phyloP scores from a whole-genome alignment of 1,140 invertebrate species.

The Phenacoccus solenopsis region DNA sequence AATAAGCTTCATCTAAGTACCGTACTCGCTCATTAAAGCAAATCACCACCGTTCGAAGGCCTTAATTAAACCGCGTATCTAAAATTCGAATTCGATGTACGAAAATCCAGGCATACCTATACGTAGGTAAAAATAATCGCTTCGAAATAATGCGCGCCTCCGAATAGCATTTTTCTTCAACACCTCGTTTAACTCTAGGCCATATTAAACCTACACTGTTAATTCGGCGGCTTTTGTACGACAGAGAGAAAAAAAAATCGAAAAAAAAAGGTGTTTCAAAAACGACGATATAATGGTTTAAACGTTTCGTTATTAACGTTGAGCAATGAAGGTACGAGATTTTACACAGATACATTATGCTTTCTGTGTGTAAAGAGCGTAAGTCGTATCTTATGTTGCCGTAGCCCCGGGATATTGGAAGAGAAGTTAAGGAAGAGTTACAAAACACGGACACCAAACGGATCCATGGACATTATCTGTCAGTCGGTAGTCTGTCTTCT shows the following conservation, averaged over 20 bases:
- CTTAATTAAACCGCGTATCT: too few species aligned
- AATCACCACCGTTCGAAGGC: too few species aligned
- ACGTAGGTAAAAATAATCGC: too few species aligned
- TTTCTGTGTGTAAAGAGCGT: not conserved
- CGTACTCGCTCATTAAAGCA: too few species aligned
- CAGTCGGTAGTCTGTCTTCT: conserved; percentile 14
- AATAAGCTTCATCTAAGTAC: too few species aligned
- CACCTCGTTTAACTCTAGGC: too few species aligned
- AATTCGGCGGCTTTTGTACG: not conserved
- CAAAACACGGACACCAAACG: conserved; percentile 11
- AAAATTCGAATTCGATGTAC: too few species aligned
- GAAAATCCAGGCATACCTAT: too few species aligned
- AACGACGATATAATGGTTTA: not conserved
- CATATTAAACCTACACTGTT: too few species aligned
- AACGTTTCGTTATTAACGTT: not conserved
- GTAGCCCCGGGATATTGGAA: not conserved
- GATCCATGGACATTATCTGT: conserved; percentile 16
- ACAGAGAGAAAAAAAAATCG: not conserved
- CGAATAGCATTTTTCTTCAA: too few species aligned
- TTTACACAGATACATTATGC: not conserved
- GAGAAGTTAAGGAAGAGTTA: conserved; percentile 11
- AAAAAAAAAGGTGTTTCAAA: not conserved
- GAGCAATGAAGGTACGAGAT: not conserved
- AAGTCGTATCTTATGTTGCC: not conserved
- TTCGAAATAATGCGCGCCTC: too few species aligned